phyloP scores from a whole-genome alignment of 2,888 invertebrate species.

The Anorthoa munda region DNA sequence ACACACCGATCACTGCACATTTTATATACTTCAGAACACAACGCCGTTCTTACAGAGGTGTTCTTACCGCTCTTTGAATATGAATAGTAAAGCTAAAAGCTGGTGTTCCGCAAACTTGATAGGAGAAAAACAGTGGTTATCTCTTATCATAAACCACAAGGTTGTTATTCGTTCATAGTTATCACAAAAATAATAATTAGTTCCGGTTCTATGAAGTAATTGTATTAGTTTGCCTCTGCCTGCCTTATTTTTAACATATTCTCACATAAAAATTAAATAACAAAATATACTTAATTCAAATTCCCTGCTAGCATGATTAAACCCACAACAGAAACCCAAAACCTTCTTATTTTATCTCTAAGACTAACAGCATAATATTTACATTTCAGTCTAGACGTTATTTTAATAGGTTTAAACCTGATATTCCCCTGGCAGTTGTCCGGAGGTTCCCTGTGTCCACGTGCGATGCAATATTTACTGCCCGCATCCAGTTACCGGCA shows the following conservation, averaged over 20 bases:
- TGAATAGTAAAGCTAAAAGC: background rate
- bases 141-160: background rate
- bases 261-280: too few relatives aligned
- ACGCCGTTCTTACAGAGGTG: too few relatives aligned
- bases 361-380: conserved; percentile 31
- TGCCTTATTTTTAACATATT: too few relatives aligned
- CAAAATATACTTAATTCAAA: too few relatives aligned
- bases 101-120: background rate
- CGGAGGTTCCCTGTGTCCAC: conserved; percentile 36
- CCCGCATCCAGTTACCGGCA: conserved; percentile 42
- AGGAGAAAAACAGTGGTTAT: background rate
- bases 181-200: too few relatives aligned
- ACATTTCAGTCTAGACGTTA: conserved; percentile 53
- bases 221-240: too few relatives aligned
- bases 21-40: background rate
- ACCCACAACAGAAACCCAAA: conserved; percentile 6
- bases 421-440: conserved; percentile 26
- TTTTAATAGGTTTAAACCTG: conserved; percentile 55
- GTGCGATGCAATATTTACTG: conserved; percentile 53
- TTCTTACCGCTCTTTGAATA: too few relatives aligned
- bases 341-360: conserved; percentile 9
- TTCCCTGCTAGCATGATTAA: background rate
- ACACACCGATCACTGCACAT: background rate
- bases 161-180: background rate
- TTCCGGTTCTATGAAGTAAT: too few relatives aligned